Base-by-base conservation (phyloP, 2,113 vertebrate species). In the Oncorhynchus nerka region DNA sequence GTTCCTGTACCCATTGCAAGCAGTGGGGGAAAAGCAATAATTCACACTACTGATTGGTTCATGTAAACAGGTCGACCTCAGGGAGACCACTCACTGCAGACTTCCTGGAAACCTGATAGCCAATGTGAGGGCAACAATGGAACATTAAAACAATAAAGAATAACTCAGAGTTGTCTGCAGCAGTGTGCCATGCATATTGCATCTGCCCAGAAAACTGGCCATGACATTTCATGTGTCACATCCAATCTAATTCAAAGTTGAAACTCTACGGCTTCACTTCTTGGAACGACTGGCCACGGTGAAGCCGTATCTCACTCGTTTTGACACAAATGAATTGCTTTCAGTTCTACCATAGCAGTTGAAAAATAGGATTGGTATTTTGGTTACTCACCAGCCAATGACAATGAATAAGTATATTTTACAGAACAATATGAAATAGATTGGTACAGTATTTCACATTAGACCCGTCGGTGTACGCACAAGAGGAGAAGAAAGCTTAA, bases 141-240 rank as follows among this genome's bases (percentile, higher is more conserved):
- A 51, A 39, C 49, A 51, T 16, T 51, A 13, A 51, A 51, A 16
- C 3, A 12, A 51, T 51, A 51, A 51, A 39, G 79, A 79, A 71
- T 49, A 59, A 59, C 4, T 22, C 28, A 64, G 22, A 75, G 48
- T 71, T n/a, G 9, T 64, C 61, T 20, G 22, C n/a, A 64, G 61
- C 22, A 22, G 22, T 8, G 61, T 24, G 4, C n/a, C 61, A 22
- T 64, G 19, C 6, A 15, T 74, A 75, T 69, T 73, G 79, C 1
- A 39, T 80, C 79, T 71, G 65, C 55, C 73, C 77, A 76, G 59
- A 64, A 79, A 88, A 76, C 64, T 74, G 71, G 71, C 61, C 77
- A 70, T 77, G 84, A 79, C 81, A 82, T 79, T 72, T 68, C 79
- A 32, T 75, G 22, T 81, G 79, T 75, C 77, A 87, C 82, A 77